Evolutionary conservation across 2,888 invertebrate species (phyloP).

Genomic region (Adineta ricciae): DNA sequence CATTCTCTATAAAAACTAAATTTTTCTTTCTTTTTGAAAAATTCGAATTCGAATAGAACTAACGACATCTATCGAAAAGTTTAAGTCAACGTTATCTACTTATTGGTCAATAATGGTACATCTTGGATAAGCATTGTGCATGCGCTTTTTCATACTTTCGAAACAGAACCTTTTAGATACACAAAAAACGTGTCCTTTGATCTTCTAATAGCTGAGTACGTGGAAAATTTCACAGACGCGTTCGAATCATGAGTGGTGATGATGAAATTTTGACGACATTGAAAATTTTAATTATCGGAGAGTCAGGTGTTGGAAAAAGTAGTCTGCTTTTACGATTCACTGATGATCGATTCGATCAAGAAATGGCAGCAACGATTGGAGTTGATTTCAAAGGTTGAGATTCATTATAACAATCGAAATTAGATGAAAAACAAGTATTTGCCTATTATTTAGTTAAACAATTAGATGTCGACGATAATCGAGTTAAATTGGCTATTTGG

Average conservation of each 20-base stretch:
- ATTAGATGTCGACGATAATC: conserved; percentile 77
- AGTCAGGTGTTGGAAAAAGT: conserved; percentile 94
- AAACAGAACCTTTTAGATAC: not conserved
- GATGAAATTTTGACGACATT: conserved; percentile 58
- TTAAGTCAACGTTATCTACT: not conserved
- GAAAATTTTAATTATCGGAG: conserved; percentile 88
- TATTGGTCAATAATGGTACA: not conserved
- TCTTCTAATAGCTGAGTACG: too few relatives aligned
- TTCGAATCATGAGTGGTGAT: conserved; percentile 37
- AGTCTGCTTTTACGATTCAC: conserved; percentile 86
- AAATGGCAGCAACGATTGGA: conserved; percentile 66
- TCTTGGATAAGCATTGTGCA: not conserved
- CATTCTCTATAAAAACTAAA: not conserved
- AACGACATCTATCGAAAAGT: not conserved
- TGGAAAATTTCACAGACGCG: not conserved
- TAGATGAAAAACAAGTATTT: not conserved
- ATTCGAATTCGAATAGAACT: too few relatives aligned
- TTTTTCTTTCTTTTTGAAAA: not conserved
- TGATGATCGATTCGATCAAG: conserved; percentile 83
- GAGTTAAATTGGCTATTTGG: conserved; percentile 81
- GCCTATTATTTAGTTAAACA: conserved; percentile 56
- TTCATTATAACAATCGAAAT: too few relatives aligned
- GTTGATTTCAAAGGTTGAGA: conserved; percentile 73
- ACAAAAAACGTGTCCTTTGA: not conserved
- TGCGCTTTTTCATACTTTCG: not conserved